These are phyloP conservation scores for Erinaceus europaeus DNA, from an alignment of 2,113 vertebrate genomes.

Conservation along the genomic window DNA sequence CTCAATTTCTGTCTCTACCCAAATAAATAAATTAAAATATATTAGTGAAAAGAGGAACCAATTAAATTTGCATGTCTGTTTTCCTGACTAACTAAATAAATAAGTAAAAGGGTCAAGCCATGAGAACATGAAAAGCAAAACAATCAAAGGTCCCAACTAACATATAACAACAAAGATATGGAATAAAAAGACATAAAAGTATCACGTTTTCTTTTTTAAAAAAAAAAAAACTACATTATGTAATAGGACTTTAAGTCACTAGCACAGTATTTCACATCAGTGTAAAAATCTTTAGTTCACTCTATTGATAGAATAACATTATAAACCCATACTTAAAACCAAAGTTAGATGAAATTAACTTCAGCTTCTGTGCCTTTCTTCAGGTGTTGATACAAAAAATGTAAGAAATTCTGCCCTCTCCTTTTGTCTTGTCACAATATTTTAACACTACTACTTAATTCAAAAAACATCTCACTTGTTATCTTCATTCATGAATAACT, in stretches of 20 bases:
- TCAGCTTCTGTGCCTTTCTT: slow-evolving; percentile 32
- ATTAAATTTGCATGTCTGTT: background rate
- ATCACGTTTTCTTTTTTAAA: slow-evolving; percentile 11
- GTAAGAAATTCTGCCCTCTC: background rate
- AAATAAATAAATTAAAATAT: no score
- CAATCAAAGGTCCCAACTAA: slow-evolving; percentile 34
- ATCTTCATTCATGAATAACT: slow-evolving; percentile 61
- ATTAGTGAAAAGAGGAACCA: slow-evolving; percentile 34
- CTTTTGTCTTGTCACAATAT: slow-evolving; percentile 38
- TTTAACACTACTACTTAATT: slow-evolving; percentile 45
- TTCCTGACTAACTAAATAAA: slow-evolving; percentile 35
- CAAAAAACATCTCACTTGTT: slow-evolving; percentile 12
- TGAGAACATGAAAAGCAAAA: slow-evolving; percentile 26
- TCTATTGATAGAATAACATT: slow-evolving; percentile 1
- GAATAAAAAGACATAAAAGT: slow-evolving; percentile 47
- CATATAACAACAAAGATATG: slow-evolving; percentile 37
- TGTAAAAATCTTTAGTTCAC: slow-evolving; percentile 28
- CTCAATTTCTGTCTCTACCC: no score
- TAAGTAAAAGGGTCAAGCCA: slow-evolving; percentile 16
- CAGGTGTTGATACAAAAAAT: background rate
- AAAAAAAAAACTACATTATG: slow-evolving; percentile 10
- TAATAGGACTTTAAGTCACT: background rate
- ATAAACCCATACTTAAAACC: slow-evolving; percentile 25
- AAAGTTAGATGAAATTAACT: slow-evolving; percentile 38
- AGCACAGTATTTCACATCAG: slow-evolving; percentile 14